Percentiles rank a stretch among this genome's conserved stretches.
phyloP scores from a whole-genome alignment of 2,113 vertebrate species.

The Notechis scutatus region DNA sequence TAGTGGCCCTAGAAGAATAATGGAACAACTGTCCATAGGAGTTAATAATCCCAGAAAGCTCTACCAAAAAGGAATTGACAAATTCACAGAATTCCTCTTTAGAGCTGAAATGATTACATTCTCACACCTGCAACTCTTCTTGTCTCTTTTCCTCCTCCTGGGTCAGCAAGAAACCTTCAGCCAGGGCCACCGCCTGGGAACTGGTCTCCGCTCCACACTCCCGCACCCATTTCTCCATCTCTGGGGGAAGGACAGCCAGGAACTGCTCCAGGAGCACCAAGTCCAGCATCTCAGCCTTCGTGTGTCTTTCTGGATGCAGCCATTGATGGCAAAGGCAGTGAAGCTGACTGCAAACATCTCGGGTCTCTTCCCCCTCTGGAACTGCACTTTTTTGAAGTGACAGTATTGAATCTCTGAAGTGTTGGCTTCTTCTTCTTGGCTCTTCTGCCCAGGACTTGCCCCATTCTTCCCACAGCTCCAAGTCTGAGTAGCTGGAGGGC shows the following conservation, averaged over 20 bases:
- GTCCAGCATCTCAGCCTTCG: not conserved
- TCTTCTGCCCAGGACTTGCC: too few species aligned
- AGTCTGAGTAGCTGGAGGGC: too few species aligned
- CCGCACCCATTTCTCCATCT: not conserved
- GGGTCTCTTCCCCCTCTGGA: not conserved
- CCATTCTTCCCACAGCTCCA: too few species aligned
- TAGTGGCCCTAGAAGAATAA: too few species aligned
- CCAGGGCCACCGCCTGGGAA: not conserved
- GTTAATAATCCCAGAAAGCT: not conserved
- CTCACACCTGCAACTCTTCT: not conserved
- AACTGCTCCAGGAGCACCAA: not conserved
- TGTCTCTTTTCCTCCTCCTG: not conserved
- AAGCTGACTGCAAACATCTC: not conserved
- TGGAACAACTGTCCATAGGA: too few species aligned
- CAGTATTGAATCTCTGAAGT: not conserved
- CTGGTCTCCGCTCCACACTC: not conserved
- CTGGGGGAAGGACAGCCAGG: not conserved
- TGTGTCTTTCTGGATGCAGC: not conserved
- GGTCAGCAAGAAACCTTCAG: not conserved
- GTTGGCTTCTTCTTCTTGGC: not conserved
- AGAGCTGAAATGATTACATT: not conserved
- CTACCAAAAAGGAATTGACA: not conserved
- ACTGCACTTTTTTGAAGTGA: not conserved
- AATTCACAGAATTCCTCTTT: not conserved
- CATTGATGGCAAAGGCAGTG: not conserved